A percentile compares a stretch with the other conserved stretches of the same genome.
Evolutionary conservation across 1,140 invertebrate genomes (phyloP).

Genomic region (Sitophilus oryzae): DNA sequence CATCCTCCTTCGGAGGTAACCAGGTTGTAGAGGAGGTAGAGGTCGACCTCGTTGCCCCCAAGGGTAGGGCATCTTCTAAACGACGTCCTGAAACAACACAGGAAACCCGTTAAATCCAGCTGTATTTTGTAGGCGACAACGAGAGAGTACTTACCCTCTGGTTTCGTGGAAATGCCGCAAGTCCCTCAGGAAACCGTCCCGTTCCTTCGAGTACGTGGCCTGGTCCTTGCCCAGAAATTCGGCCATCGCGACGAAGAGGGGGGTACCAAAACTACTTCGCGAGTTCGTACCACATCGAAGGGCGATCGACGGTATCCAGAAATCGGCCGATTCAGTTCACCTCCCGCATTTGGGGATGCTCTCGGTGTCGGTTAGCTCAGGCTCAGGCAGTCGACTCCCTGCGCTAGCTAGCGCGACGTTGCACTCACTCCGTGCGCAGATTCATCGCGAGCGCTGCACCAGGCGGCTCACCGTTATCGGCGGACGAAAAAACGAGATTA

Average conservation of each 20-base stretch:
- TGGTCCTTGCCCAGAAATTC: constrained; percentile 66
- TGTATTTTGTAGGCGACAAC: neutral
- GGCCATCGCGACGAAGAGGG: constrained; percentile 55
- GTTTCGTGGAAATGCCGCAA: constrained; percentile 68
- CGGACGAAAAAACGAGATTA: constrained; percentile 23
- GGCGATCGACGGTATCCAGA: neutral
- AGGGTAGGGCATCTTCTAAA: constrained; percentile 72
- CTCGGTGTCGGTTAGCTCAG: constrained; percentile 35
- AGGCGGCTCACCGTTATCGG: constrained; percentile 25
- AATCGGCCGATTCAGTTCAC: constrained; percentile 30
- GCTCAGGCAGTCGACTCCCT: constrained; percentile 44
- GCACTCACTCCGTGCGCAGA: constrained; percentile 39
- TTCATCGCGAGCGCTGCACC: constrained; percentile 36
- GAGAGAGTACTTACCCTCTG: constrained; percentile 57
- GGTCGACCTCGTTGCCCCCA: constrained; percentile 82
- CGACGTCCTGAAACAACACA: constrained; percentile 59
- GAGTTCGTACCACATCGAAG: neutral
- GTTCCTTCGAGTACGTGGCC: constrained; percentile 62
- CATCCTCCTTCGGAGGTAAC: constrained; percentile 89
- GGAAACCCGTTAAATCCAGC: constrained; percentile 12
- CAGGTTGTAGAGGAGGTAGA: constrained; percentile 82
- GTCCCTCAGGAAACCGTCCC: constrained; percentile 64
- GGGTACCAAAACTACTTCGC: constrained; percentile 8
- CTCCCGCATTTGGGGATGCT: constrained; percentile 41
- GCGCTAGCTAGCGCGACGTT: constrained; percentile 40